Evolutionary conservation across 2,888 invertebrate genomes (phyloP), one percentile per base, ranked within the genome.

Genomic region (Cyrtodaria siliqua): DNA sequence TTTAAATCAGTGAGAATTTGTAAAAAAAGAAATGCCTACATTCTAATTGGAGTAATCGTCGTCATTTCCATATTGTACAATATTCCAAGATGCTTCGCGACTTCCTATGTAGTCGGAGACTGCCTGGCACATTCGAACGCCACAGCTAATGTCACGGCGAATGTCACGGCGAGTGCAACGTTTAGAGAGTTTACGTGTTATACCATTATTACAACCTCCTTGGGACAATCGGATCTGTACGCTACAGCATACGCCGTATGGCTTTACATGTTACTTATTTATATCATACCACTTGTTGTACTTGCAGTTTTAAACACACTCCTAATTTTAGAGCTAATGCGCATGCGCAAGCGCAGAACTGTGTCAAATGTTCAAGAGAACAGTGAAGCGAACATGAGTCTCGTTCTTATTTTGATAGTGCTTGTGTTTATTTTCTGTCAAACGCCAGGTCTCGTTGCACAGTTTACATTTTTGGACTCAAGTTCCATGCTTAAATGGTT

Each of bases 341-440:
- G 82, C 47, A 90, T 89, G 90, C 86, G 87, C 40, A 74, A 70
- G 53, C 79, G 90, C 18, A 79, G 88, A 20, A 66, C 77, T 20
- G 88, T 89, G n/a, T 79, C 86, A 20, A 88, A 88, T 61, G 86
- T 87, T 50, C 86, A 87, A 49, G 86, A 85, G n/a, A 88, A 90
- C 55, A 88, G 87, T 72, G 91, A 91, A 75, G 87, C 90, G 3
- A 89, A 90, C 63, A 86, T 91, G 55, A 89, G 90, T 42, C 83
- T 91, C 29, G 89, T 91, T 50, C 81, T 92, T 23, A 86, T 92
- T 18, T 79, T 91, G 18, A 89, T 92, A 57, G 91, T 92, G 55
- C 85, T 91, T 18, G 88, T 90, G n/a, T 92, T 92, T 76, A 87
- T 92, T 55, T 83, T 89, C 38, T 92, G 92, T 77, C 92, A 91